Base-by-base conservation (phyloP, 2,113 vertebrate species). In the Nicator chloris region DNA sequence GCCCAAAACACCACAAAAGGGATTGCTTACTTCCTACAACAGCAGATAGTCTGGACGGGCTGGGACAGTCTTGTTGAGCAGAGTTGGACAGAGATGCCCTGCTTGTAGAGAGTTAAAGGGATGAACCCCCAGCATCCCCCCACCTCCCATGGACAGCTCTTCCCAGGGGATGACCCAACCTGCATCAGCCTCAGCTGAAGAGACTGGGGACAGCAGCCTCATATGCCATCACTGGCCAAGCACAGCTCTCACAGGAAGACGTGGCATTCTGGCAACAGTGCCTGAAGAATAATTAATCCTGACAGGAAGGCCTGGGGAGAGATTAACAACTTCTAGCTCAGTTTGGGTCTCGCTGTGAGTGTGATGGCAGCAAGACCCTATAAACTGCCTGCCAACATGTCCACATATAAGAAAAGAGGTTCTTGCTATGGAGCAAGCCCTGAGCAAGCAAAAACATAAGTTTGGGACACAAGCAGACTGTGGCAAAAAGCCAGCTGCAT, bases 211-310 rank as follows among this genome's bases (percentile, higher is more conserved):
- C 10, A 83, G 63, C 49, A 72, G 71, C 42, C 50, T 57, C 73
- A 6, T 31, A 51, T 80, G 66, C 57, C 61, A 75, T 26, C 7
- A 2, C 23, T 3, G 0, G 81, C 56, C 60, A 65, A 72, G 51
- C 68, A 57, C n/a, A 77, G 78, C 47, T 90, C 59, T 45, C 71
- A 77, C 71, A 80, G 81, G 77, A 89, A 94, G 71, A 71, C 63
- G 47, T 87, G 94, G 70, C 91, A 95, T 93, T 72, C 87, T 91
- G 84, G 84, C 84, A 87, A 60, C 30, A 79, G 81, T 28, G 28
- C 33, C 33, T 79, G 86, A 95, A 91, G 70, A 94, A 87, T 72
- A 92, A 95, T 91, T 95, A 93, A 92, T 95, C 70, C 78, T 84
- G 83, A 90, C 63, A 91, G 87, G 94, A 94, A 92, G 86, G 92